A percentile compares a stretch with the other conserved stretches of the same genome.
phyloP scores from a whole-genome alignment of 2,888 invertebrate species.

The Clivina fossor region DNA sequence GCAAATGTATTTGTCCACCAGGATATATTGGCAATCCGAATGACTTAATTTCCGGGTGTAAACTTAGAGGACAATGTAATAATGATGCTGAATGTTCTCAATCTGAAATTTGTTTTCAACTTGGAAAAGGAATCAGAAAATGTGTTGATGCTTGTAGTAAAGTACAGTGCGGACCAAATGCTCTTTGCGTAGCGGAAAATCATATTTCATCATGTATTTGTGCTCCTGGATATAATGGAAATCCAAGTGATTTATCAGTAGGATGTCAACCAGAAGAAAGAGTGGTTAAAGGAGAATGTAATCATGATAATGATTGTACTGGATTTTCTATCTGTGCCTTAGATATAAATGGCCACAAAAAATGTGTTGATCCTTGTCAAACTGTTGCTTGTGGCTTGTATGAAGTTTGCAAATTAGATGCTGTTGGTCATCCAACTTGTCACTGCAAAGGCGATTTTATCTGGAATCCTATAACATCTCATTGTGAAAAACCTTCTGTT shows the following conservation, averaged over 20 bases:
- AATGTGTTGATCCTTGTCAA: constrained; percentile 77
- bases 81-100: constrained; percentile 81
- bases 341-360: constrained; percentile 62
- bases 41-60: constrained; percentile 70
- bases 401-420: constrained; percentile 74
- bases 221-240: constrained; percentile 77
- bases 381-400: constrained; percentile 81
- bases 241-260: constrained; percentile 74
- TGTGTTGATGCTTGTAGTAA: constrained; percentile 87
- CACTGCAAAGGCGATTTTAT: constrained; percentile 75
- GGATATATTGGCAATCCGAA: constrained; percentile 76
- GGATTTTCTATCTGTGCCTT: constrained; percentile 70
- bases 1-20: constrained; percentile 77
- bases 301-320: constrained; percentile 70
- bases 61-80: constrained; percentile 71
- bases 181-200: constrained; percentile 79
- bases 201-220: constrained; percentile 87
- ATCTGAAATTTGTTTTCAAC: constrained; percentile 85
- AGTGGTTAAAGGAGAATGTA: constrained; percentile 64
- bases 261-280: constrained; percentile 77
- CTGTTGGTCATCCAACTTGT: constrained; percentile 71
- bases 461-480: constrained; percentile 81
- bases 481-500: constrained; percentile 84
- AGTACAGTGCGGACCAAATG: constrained; percentile 88
- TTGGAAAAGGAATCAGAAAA: constrained; percentile 74